Evolutionary conservation across 2,888 invertebrate genomes (phyloP).

Genomic region (Tetramorium bicarinatum): DNA sequence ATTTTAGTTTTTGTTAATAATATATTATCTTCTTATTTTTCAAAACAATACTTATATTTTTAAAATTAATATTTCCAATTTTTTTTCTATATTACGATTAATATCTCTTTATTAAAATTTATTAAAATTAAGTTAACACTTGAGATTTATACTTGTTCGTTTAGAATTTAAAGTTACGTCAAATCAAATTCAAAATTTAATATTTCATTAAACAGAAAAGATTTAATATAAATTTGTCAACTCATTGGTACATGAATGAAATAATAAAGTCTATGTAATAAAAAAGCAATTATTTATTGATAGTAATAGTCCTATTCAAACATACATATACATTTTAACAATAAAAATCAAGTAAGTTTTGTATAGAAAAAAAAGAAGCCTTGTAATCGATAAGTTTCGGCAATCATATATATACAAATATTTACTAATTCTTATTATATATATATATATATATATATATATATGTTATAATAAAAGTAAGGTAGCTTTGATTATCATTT

Average conservation of each 20-base stretch:
- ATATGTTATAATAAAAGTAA: not conserved
- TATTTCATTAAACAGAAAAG: not conserved
- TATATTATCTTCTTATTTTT: not conserved
- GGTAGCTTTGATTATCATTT: not conserved
- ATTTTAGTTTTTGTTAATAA: not conserved
- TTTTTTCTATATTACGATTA: not conserved
- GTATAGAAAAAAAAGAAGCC: not conserved
- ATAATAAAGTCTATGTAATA: not conserved
- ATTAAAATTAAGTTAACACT: not conserved
- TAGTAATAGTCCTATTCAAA: not conserved
- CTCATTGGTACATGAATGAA: not conserved
- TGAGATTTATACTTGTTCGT: not conserved
- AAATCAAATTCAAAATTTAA: not conserved
- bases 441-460: no score
- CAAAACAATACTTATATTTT: not conserved
- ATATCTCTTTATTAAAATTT: not conserved
- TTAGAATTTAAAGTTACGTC: not conserved
- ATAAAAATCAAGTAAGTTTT: not conserved
- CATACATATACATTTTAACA: not conserved
- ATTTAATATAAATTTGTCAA: not conserved
- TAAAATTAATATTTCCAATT: not conserved
- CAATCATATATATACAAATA: not conserved
- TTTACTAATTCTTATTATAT: not conserved
- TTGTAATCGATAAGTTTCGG: not conserved
- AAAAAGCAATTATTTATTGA: slow-evolving; percentile 14